Base-by-base conservation (phyloP, 1,140 invertebrate species). In the Proctacanthus coquilletti region DNA sequence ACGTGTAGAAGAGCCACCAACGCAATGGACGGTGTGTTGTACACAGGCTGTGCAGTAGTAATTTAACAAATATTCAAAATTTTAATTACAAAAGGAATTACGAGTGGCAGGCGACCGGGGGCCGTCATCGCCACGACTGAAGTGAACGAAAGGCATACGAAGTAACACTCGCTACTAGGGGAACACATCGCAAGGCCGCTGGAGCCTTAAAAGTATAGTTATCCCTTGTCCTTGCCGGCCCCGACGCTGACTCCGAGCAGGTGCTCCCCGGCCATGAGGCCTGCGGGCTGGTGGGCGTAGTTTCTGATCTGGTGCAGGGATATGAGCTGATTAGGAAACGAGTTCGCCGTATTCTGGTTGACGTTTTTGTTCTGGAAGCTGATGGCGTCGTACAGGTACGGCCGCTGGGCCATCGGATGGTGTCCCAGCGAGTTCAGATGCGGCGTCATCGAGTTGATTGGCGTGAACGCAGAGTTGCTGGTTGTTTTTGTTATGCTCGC, bases 301-400 rank as follows among this genome's bases (percentile, higher is more conserved):
- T 94, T 97, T 50, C 89, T 75, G 49, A 95, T 95, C 66, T 95
- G 91, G 63, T 95, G 88, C 32, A 97, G 70, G 45, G 88, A 93
- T 54, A 95, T 91, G 53, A 95, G 69, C 60, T 94, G 89, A 62
- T 94, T 94, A 36, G 89, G 88, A 62, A 91, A 93, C 40, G 75
- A 75, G 51, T 79, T 84, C 39, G 77, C 69, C 29, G 54, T 53
- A 27, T 63, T 63, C 50, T 71, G 72, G 36, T 56, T 57, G 23
- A 45, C 41, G 25, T 45, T 46, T 47, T 60, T 60, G 39, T 60
- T 60, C 62, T 72, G 75, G 68, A 85, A 86, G 48, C 82, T 84
- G 49, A 94, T 76, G 17, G 88, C 84, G 52, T 95, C 91, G 64
- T 95, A 95, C 20, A 94, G 75, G 68, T 94, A 95, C 34, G 81